Base-by-base conservation (phyloP, 23 tunicate genomes). In the Oikopleura vanhoeffeni region DNA sequence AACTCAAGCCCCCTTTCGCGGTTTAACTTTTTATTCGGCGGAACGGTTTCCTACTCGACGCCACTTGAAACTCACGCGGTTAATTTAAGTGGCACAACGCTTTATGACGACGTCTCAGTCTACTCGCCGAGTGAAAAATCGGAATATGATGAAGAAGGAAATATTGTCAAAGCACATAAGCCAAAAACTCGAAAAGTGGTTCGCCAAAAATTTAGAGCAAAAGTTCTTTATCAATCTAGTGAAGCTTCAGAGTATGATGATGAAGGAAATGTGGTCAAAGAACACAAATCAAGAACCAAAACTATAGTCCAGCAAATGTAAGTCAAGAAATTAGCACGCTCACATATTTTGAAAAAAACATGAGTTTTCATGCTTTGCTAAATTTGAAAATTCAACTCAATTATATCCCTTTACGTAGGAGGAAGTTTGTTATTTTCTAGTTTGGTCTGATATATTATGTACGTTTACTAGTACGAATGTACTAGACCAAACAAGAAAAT, bases 21-120 rank as follows among this genome's bases (percentile, higher is more conserved):
- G n/a, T n/a, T n/a, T n/a, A n/a, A n/a, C n/a, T n/a, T n/a, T n/a
- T n/a, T n/a, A n/a, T n/a, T n/a, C n/a, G n/a, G n/a, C n/a, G n/a
- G n/a, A n/a, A n/a, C n/a, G n/a, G n/a, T n/a, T n/a, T n/a, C n/a
- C n/a, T n/a, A n/a, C n/a, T n/a, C n/a, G n/a, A n/a, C n/a, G n/a
- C n/a, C n/a, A n/a, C n/a, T n/a, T n/a, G n/a, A n/a, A n/a, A n/a
- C n/a, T n/a, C n/a, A n/a, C n/a, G n/a, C n/a, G n/a, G n/a, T n/a
- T n/a, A n/a, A n/a, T 49, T 49, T 49, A 8, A 18, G 34, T 32
- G 79, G 79, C 34, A 30, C 35, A 18, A 71, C 79, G 2, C 3
- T 71, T 28, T 71, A 71, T 30, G 79, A 71, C 27, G 79, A 71
- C 4, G 79, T 71, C 32, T 71, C 79, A 2, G 79, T 71, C 38